Conservation (phyloP, 2,113 vertebrate species). For the Syngnathus typhle region DNA sequence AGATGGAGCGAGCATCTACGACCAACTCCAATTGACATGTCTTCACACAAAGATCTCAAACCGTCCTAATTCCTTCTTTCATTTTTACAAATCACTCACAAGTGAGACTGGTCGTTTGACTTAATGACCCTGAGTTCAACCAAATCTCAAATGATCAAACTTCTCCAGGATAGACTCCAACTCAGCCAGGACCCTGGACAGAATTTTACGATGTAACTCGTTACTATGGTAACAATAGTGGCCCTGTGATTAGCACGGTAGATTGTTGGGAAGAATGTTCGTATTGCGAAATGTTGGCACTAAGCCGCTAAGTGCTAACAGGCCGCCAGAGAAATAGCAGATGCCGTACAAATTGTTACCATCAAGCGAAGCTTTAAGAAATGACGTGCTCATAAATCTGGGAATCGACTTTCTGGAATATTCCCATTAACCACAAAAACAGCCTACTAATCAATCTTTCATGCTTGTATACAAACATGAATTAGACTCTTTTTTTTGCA, state of each 20-base stretch:
- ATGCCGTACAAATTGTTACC: constrained; percentile 1
- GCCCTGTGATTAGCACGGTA: too few species aligned
- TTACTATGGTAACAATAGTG: too few species aligned
- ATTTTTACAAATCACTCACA: neutral
- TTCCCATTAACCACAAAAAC: constrained; percentile 4
- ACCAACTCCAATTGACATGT: constrained; percentile 17
- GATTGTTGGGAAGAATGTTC: neutral
- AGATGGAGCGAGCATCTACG: constrained; percentile 32
- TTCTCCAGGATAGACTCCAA: neutral
- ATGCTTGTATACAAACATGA: constrained; percentile 7
- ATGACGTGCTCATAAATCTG: constrained; percentile 5
- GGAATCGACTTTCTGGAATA: neutral
- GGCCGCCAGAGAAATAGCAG: neutral
- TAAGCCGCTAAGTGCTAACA: neutral
- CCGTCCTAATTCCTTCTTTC: neutral
- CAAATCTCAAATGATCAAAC: neutral
- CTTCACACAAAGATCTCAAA: constrained; percentile 7
- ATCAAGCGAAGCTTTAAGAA: constrained; percentile 3
- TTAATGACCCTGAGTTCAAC: neutral
- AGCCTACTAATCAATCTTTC: constrained; percentile 5
- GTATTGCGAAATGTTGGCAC: neutral
- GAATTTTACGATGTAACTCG: neutral
- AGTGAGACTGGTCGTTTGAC: neutral
- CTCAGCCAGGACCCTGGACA: neutral
- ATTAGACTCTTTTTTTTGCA: neutral